Percentiles rank a stretch among this genome's conserved stretches.
Conservation (phyloP, 2,888 invertebrate genomes). For the Acanthosepion esculentum region DNA sequence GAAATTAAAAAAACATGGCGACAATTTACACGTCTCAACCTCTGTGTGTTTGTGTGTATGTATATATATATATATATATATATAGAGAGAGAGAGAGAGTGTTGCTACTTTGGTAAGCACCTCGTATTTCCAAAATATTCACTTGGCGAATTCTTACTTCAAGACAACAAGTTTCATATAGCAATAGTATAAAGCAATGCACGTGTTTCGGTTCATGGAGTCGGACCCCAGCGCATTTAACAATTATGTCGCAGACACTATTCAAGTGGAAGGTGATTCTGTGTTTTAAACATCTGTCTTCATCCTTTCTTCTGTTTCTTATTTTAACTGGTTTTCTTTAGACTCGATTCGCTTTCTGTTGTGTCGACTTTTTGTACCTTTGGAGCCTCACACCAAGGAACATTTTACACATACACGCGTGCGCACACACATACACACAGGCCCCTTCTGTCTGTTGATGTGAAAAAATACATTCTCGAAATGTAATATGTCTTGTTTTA, state of each 20-base stretch:
- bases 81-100: too few species aligned
- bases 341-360: too few species aligned
- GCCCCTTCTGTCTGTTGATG: not conserved
- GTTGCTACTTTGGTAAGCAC: too few species aligned
- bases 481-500: constrained; percentile 13
- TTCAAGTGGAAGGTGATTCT: not conserved
- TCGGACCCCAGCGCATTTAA: not conserved
- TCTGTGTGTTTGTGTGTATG: too few species aligned
- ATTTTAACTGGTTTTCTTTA: too few species aligned
- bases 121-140: not conserved
- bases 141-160: not conserved
- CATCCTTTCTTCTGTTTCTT: not conserved
- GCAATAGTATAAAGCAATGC: not conserved
- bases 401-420: not conserved
- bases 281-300: not conserved
- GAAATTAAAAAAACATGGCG: too few species aligned
- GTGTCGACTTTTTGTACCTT: too few species aligned
- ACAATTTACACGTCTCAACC: too few species aligned
- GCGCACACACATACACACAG: not conserved
- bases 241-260: not conserved
- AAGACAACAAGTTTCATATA: not conserved
- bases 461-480: not conserved
- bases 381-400: too few species aligned
- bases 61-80: too few species aligned
- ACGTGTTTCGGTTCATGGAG: not conserved